Conservation (phyloP, 2,113 vertebrate species). For the Anseranas semipalmata region DNA sequence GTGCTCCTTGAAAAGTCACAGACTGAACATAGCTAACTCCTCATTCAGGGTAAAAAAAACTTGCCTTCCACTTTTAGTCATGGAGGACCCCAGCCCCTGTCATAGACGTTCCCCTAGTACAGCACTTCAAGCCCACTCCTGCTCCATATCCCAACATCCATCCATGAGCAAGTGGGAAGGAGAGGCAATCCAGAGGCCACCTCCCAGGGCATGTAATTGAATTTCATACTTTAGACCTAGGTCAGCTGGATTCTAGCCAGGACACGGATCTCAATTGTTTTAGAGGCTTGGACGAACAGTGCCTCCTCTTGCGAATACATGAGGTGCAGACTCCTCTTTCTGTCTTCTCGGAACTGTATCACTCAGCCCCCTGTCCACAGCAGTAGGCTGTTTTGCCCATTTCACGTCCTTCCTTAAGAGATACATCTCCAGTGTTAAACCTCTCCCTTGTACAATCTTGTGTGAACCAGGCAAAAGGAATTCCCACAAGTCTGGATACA, state of each 20-base stretch:
- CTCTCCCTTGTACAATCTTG: background rate
- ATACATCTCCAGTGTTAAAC: background rate
- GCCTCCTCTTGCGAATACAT: background rate
- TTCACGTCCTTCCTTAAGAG: background rate
- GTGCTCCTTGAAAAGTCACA: background rate
- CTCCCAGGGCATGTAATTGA: fast-evolving
- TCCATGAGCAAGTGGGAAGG: background rate
- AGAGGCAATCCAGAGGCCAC: background rate
- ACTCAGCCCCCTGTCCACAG: background rate
- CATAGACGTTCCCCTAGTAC: fast-evolving
- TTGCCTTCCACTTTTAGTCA: background rate
- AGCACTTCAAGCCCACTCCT: background rate
- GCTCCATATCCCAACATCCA: fast-evolving
- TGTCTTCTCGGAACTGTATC: background rate
- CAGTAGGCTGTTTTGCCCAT: background rate
- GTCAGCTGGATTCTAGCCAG: background rate
- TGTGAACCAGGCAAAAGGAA: background rate
- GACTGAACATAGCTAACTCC: background rate
- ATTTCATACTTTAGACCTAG: background rate
- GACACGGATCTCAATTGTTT: background rate
- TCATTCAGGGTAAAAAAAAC: background rate
- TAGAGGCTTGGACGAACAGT: background rate
- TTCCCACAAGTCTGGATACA: background rate
- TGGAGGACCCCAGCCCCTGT: background rate
- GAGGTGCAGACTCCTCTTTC: background rate